Base-by-base conservation (phyloP, 2,888 invertebrate genomes). In the Agonum fuliginosum region DNA sequence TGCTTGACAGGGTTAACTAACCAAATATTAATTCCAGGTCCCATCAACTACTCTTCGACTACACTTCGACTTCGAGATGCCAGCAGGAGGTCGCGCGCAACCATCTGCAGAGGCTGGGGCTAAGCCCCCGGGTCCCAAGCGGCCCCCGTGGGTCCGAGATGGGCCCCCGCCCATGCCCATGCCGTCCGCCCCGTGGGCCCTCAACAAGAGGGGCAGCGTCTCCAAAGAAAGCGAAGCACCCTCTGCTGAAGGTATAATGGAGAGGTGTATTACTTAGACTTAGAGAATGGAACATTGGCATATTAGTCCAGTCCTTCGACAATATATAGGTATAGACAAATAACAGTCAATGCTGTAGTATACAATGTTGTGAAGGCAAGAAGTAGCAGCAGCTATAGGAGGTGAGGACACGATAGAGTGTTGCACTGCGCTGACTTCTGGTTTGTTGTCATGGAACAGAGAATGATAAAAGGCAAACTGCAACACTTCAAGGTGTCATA, bases 131-230 rank as follows among this genome's bases (percentile, higher is more conserved):
- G 58, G 27, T 0, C 27, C 58, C 17, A 30, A 30, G 17, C 10
- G 58, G 79, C 93, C 94, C 41, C 93, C 94, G 3, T 94, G 94
- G 92, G 93, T 94, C 69, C 93, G 93, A 83, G 92, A 91, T 79
- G 89, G 89, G 12, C 91, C 92, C 14, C 85, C 90, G 1, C 89
- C 88, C 6, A 87, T 88, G 84, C 89, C 91, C 3, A 82, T 88
- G 1, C 89, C 89, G 0, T 87, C 90, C 0, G 91, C 92, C 4
- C 88, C 92, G 0, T 93, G 92, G 92, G 89, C 90, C 6, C 88
- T 91, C 80, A 90, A 88, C 82, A 89, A 89, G 78, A 82, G 88
- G 86, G 19, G 81, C 12, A 82, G 84, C 78, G 83, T 78, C 65
- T 81, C 78, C 19, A 80, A 78, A 37, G 43, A 54, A 79, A 62